Conservation (phyloP, 30 jellyfish, hydroid and myxozoan species). For the Sanderia malayensis region DNA sequence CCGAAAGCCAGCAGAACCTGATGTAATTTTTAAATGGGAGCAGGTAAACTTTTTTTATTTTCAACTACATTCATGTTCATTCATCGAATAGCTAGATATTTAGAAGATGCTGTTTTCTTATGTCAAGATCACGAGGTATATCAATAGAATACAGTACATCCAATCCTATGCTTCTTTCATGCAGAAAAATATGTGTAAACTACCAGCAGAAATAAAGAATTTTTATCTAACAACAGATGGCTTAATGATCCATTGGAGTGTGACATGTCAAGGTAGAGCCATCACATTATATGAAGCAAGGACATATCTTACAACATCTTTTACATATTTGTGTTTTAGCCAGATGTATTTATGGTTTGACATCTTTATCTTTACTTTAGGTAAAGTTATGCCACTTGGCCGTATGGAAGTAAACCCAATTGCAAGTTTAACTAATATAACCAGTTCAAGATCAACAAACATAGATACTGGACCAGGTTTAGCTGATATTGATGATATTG, state of each 20-base stretch:
- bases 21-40: slow-evolving; percentile 66
- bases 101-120: no score
- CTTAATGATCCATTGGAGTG: slow-evolving; percentile 74
- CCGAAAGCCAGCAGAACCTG: slow-evolving; percentile 55
- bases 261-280: slow-evolving; percentile 63
- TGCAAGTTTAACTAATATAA: slow-evolving; percentile 44
- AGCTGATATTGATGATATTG: slow-evolving; percentile 44
- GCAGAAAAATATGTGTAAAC: slow-evolving; percentile 61
- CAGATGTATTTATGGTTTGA: not conserved
- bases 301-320: no score
- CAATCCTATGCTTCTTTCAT: not conserved
- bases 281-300: no score
- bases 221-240: slow-evolving; percentile 79
- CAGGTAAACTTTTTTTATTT: no score
- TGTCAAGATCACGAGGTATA: no score
- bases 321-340: no score
- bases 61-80: no score
- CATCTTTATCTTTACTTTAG: slow-evolving; percentile 1
- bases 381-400: slow-evolving; percentile 50
- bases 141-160: not conserved
- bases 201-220: slow-evolving; percentile 65
- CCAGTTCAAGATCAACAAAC: slow-evolving; percentile 6
- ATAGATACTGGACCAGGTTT: slow-evolving; percentile 36
- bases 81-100: no score
- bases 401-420: slow-evolving; percentile 60